Evolutionary conservation across 2,113 vertebrate species (phyloP), one percentile per base, ranked within the genome.

Genomic region (Chaetodon auriga): DNA sequence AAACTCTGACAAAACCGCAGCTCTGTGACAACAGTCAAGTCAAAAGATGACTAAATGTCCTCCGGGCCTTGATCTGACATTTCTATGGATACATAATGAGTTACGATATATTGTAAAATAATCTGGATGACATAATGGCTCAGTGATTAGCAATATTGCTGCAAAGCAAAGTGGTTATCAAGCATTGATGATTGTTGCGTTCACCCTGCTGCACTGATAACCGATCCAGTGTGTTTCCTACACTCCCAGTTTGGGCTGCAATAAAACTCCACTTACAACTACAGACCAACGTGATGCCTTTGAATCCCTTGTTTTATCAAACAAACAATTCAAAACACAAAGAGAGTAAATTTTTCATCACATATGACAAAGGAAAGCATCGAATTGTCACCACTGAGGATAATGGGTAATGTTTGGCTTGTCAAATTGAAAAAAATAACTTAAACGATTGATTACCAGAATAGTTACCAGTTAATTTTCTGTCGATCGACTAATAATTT

Each of bases 1-100:
- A 63, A 75, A 81, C 58, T 46, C 25, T 43, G 23, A 46, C 25
- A 74, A 68, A 76, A 69, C 48, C 35, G 54, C 41, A 61, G 57
- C 38, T 43, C 21, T 10, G 1, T 60, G 51, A 63, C 65, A 48
- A 62, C 30, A 61, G 51, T 54, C 25, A 21, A 58, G 23, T 68
- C 14, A 65, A 69, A 58, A 71, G 7, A 62, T 49, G 9, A 70
- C 53, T 57, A 18, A 46, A 65, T 15, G 8, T 60, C 54, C 46
- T 10, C 16, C 8, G 11, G n/a, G 61, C 25, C 0, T 8, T 41
- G 7, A 78, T 69, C 23, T 51, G 70, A 60, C 54, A 64, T 73
- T 64, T 71, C 15, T 38, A 30, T 48, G 38, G 35, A 11, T 30
- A 48, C 25, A 0, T 23, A 38, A 69, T 46, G 25, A 60, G 46